Evolutionary conservation across 1,140 invertebrate genomes (phyloP).

Genomic region (Pemphigus obesinymphae): DNA sequence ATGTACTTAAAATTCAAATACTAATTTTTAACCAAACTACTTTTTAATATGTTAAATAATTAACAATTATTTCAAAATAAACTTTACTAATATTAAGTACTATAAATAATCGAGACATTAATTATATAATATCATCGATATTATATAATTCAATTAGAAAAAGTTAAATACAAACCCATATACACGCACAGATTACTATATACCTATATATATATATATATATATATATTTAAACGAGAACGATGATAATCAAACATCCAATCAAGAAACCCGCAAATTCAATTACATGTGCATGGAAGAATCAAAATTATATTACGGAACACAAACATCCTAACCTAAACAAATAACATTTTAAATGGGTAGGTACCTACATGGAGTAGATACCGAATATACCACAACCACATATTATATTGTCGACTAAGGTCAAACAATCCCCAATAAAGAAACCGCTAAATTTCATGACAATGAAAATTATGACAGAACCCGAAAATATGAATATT

Average conservation of each 20-base stretch:
- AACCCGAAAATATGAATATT: not conserved
- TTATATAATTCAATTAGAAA: too few species aligned
- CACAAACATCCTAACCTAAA: not conserved
- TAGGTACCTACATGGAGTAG: not conserved
- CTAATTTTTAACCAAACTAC: too few species aligned
- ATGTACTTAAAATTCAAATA: too few species aligned
- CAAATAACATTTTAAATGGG: not conserved
- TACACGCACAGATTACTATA: too few species aligned
- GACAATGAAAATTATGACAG: not conserved
- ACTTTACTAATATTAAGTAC: too few species aligned
- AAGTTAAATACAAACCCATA: too few species aligned
- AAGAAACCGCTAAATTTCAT: not conserved
- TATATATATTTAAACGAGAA: too few species aligned
- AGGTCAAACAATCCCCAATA: not conserved
- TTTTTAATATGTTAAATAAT: too few species aligned
- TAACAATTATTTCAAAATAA: too few species aligned
- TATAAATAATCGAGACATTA: too few species aligned
- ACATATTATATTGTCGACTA: not conserved
- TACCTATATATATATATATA: too few species aligned
- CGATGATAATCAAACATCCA: not conserved
- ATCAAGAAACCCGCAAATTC: not conserved
- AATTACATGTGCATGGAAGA: not conserved
- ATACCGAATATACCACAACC: not conserved
- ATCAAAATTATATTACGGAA: not conserved
- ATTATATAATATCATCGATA: too few species aligned